These are phyloP conservation scores for Drosophila littoralis DNA, from an alignment of 1,140 invertebrate genomes.

Conservation along the genomic window DNA sequence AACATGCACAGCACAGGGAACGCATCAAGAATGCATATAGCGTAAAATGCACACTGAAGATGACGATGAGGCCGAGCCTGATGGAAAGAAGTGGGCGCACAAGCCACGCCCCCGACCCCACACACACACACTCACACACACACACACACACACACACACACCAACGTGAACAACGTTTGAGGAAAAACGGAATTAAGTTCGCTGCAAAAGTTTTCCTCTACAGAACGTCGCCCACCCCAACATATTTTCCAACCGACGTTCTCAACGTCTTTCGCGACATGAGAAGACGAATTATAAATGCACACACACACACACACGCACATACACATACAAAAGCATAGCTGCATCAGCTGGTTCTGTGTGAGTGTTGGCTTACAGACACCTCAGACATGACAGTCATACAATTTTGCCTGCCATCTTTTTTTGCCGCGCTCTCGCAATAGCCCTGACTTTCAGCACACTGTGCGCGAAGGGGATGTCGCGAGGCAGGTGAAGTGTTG, in stretches of 20 bases:
- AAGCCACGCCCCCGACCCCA: background rate
- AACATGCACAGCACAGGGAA: slow-evolving; percentile 38
- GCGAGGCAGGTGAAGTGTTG: background rate
- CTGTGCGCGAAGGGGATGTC: background rate
- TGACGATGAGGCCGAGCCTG: slow-evolving; percentile 35
- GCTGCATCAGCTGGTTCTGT: slow-evolving; percentile 12
- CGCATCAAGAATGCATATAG: slow-evolving; percentile 74
- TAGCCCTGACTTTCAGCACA: slow-evolving; percentile 9
- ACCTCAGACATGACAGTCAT: slow-evolving; percentile 50
- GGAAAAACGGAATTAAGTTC: slow-evolving; percentile 70
- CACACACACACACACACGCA: slow-evolving; percentile 35
- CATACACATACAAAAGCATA: slow-evolving; percentile 13
- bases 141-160: background rate
- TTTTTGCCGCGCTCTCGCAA: background rate
- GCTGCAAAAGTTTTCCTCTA: slow-evolving; percentile 47
- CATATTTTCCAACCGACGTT: background rate
- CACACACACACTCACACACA: background rate
- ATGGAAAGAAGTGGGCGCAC: slow-evolving; percentile 41
- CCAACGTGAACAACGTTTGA: background rate
- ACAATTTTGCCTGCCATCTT: slow-evolving; percentile 42
- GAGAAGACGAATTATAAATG: slow-evolving; percentile 74
- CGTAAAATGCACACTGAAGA: slow-evolving; percentile 72
- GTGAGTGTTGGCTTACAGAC: slow-evolving; percentile 49
- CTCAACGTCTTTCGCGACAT: slow-evolving; percentile 51
- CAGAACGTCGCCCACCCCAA: background rate